Percentiles rank a stretch among this genome's conserved stretches.
These are phyloP conservation scores for Anastrepha obliqua DNA, from an alignment of 1,140 invertebrate genomes.

Conservation along the genomic window DNA sequence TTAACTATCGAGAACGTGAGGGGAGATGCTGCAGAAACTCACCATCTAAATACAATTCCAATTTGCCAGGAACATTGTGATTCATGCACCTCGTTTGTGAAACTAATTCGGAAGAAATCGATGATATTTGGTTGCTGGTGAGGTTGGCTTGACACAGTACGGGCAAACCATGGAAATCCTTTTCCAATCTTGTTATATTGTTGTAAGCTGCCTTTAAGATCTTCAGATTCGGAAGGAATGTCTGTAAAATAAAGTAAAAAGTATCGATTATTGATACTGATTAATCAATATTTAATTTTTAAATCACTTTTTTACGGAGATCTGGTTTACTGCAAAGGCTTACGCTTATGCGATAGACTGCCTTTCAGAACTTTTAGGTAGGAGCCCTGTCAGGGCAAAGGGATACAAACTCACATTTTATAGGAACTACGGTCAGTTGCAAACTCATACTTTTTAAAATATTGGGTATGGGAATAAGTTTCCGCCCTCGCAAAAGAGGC, in stretches of 20 bases:
- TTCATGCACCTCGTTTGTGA: constrained; percentile 85
- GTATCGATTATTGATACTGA: too few species aligned
- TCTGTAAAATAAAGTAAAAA: constrained; percentile 75
- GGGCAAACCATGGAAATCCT: constrained; percentile 87
- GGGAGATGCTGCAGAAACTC: constrained; percentile 37
- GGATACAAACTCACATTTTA: too few species aligned
- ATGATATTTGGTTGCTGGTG: constrained; percentile 83
- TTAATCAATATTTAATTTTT: too few species aligned
- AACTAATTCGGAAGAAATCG: constrained; percentile 83
- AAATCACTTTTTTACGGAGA: too few species aligned
- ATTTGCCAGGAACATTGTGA: constrained; percentile 83
- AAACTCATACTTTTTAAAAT: too few species aligned
- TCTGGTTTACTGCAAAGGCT: too few species aligned
- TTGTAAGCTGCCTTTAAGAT: constrained; percentile 85
- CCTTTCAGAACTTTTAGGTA: too few species aligned
- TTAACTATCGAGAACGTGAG: neutral
- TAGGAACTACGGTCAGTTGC: too few species aligned
- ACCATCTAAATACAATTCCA: constrained; percentile 88
- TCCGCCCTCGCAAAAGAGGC: too few species aligned
- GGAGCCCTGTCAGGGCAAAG: too few species aligned
- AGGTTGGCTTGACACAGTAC: constrained; percentile 85
- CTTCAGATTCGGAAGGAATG: constrained; percentile 83
- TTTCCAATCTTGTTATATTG: constrained; percentile 81
- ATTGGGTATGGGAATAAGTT: too few species aligned
- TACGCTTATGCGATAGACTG: too few species aligned